Evolutionary conservation across 2,113 vertebrate genomes (phyloP), one percentile per base, ranked within the genome.

Genomic region (Sinocyclocheilus maitianheensis): DNA sequence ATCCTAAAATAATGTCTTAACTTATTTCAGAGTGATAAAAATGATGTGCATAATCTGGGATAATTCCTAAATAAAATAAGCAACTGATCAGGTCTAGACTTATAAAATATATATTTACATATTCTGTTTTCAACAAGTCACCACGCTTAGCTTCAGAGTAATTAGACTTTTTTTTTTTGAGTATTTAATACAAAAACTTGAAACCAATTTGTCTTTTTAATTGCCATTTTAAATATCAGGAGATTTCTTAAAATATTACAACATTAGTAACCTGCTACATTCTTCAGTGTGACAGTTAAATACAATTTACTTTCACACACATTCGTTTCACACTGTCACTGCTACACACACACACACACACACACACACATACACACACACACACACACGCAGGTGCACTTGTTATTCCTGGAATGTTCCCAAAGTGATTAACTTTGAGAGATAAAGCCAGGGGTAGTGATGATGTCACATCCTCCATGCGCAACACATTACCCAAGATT

Each of bases 401-500:
- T 72, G 48, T 77, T 87, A 84, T 55, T 81, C 48, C 71, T 81
- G 90, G 89, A 91, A 91, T 90, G 89, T 86, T 86, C 86, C 85
- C 87, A 84, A 84, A 84, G 58, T 91, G 90, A 93, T 92, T 93
- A 89, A 91, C 93, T 92, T 86, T 91, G 84, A 88, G 90, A 87
- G 88, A 92, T 89, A 88, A 90, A 91, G 90, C 90, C 88, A 90
- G 90, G 72, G 51, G 86, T 89, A 81, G 77, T 69, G n/a, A 81
- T 80, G 85, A 88, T 88, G 88, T 92, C 90, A 91, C 82, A 79
- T 78, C 89, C 88, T 93, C 67, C 90, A 88, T 86, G 87, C 26
- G 13, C 26, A 69, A 3, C 46, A 79, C 92, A 92, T 93, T 92
- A 92, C 91, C 90, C 90, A 89, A 93, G 91, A 93, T 92, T 92